Percentiles rank a stretch among this genome's conserved stretches.
Conservation (phyloP, 2,888 invertebrate genomes). For the Thymelicus sylvestris region DNA sequence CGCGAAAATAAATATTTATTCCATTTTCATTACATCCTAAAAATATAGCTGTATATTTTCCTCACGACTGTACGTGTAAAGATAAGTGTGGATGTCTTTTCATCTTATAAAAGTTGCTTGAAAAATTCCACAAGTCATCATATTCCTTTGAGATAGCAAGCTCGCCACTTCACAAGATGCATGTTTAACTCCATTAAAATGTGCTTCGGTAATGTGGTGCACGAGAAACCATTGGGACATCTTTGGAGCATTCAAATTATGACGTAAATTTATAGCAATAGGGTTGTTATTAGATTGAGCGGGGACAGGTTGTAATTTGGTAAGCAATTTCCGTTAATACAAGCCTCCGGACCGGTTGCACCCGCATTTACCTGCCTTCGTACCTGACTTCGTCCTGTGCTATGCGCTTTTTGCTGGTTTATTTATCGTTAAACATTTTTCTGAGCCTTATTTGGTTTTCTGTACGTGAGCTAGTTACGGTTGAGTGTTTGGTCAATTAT, state of each 20-base stretch:
- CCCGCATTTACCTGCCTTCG: conserved; percentile 71
- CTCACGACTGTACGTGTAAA: no score
- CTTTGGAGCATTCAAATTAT: not conserved
- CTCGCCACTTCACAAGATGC: conserved; percentile 53
- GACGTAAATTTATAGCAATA: conserved; percentile 14
- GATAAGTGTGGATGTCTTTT: no score
- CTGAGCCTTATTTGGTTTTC: conserved; percentile 45
- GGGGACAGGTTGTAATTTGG: conserved; percentile 58
- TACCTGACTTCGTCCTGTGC: conserved; percentile 58
- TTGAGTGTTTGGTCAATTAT: conserved; percentile 25
- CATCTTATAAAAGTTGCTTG: not conserved
- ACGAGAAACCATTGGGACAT: conserved; percentile 51
- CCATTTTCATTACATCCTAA: not conserved
- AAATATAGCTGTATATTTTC: no score
- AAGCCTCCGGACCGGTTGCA: conserved; percentile 61
- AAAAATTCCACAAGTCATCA: conserved; percentile 22
- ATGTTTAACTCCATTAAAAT: conserved; percentile 60
- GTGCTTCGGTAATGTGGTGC: conserved; percentile 50
- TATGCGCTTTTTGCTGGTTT: conserved; percentile 43
- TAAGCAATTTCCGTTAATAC: conserved; percentile 69
- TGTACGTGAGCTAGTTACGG: conserved; percentile 44
- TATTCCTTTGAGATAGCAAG: conserved; percentile 36
- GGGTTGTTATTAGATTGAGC: conserved; percentile 8
- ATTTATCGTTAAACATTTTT: conserved; percentile 50
- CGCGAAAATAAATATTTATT: no score